phyloP scores from a whole-genome alignment of 2,113 vertebrate genomes.

The Xenopus borealis region DNA sequence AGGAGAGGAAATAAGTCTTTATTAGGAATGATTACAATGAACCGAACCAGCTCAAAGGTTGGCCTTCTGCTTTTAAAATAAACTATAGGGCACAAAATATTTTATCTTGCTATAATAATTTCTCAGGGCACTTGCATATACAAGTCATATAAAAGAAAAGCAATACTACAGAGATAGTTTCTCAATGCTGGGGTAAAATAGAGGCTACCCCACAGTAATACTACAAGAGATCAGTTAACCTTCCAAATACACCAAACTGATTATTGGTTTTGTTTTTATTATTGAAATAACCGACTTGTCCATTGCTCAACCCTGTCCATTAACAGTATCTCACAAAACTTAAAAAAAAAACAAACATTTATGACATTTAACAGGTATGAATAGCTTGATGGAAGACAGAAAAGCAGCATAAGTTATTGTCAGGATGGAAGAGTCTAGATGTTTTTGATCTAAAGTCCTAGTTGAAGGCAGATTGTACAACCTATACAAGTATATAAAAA shows the following conservation, averaged over 20 bases:
- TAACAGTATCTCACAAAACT: slow-evolving; percentile 58
- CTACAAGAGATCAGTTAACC: not conserved
- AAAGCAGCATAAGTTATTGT: slow-evolving; percentile 63
- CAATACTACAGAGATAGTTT: too few relatives aligned
- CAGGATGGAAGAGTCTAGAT: slow-evolving; percentile 66
- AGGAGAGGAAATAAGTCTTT: too few relatives aligned
- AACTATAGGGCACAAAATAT: too few relatives aligned
- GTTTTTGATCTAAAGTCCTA: slow-evolving; percentile 63
- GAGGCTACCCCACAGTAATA: not conserved
- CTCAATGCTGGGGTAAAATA: too few relatives aligned
- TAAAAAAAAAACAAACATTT: slow-evolving; percentile 56
- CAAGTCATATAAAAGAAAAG: too few relatives aligned
- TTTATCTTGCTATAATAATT: slow-evolving; percentile 13
- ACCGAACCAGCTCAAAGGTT: too few relatives aligned
- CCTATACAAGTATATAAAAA: slow-evolving; percentile 77
- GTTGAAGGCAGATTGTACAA: slow-evolving; percentile 70
- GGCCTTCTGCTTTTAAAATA: too few relatives aligned
- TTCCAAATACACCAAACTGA: slow-evolving; percentile 13
- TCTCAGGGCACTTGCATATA: not conserved
- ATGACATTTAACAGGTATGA: slow-evolving; percentile 61
- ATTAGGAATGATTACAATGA: too few relatives aligned
- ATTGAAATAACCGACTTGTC: slow-evolving; percentile 51
- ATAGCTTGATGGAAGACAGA: slow-evolving; percentile 72
- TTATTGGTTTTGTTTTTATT: slow-evolving; percentile 25
- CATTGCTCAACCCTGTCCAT: slow-evolving; percentile 52